A percentile compares a stretch with the other conserved stretches of the same genome.
Conservation (phyloP, 2,797 vertebrate genomes). For the Hyperoplus immaculatus region DNA sequence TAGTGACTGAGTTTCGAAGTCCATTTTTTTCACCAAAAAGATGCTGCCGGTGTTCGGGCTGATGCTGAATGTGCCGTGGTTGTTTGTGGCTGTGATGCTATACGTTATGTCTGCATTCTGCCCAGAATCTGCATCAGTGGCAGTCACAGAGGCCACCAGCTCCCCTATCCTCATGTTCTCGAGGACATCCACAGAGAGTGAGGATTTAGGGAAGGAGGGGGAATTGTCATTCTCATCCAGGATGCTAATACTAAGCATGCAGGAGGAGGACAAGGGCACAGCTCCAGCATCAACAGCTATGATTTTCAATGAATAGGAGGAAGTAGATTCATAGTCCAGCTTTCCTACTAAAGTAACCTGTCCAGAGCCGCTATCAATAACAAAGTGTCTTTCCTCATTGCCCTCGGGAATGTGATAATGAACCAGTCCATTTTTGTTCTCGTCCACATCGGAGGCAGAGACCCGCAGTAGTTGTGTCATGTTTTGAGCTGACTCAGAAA, state of each 20-base stretch:
- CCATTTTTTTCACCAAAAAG: slow-evolving; percentile 94
- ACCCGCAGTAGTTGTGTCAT: slow-evolving; percentile 94
- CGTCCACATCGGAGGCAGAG: slow-evolving; percentile 96
- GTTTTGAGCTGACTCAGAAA: slow-evolving; percentile 94
- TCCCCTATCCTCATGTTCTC: slow-evolving; percentile 98
- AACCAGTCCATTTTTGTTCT: slow-evolving; percentile 93
- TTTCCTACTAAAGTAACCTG: slow-evolving; percentile 93
- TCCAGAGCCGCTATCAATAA: slow-evolving; percentile 90
- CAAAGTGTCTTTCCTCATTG: slow-evolving; percentile 94
- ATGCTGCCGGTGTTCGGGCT: slow-evolving; percentile 97
- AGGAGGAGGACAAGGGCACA: slow-evolving; percentile 90
- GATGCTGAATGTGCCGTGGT: slow-evolving; percentile 97
- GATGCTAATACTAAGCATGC: slow-evolving; percentile 91
- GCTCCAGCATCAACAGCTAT: slow-evolving; percentile 91
- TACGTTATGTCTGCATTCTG: slow-evolving; percentile 96
- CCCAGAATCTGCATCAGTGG: slow-evolving; percentile 93
- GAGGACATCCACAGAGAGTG: slow-evolving; percentile 91
- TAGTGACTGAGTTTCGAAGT: slow-evolving; percentile 95
- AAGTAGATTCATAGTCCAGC: slow-evolving; percentile 94
- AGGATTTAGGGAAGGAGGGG: slow-evolving; percentile 93
- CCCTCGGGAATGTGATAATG: slow-evolving; percentile 91
- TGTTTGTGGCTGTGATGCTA: slow-evolving; percentile 93
- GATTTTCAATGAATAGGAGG: slow-evolving; percentile 92
- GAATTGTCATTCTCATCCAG: slow-evolving; percentile 98
- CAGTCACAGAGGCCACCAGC: slow-evolving; percentile 94